Evolutionary conservation across 2,113 vertebrate species (phyloP).

Genomic region (Typhlomys cinereus): DNA sequence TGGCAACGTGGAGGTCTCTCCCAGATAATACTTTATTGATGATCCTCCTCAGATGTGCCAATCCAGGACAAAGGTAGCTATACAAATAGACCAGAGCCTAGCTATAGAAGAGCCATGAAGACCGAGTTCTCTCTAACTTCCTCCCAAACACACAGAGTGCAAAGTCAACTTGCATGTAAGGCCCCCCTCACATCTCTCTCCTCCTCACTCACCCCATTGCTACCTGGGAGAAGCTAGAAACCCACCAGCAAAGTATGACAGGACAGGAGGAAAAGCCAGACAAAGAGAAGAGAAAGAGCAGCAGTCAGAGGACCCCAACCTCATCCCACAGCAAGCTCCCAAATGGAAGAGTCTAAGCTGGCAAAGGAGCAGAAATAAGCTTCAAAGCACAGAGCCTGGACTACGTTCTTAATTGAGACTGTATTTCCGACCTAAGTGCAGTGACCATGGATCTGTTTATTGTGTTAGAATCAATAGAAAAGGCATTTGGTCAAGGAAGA

Average conservation of each 20-base stretch:
- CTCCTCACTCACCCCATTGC: not conserved
- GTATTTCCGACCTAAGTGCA: constrained; percentile 19
- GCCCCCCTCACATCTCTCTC: not conserved
- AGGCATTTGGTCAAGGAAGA: rapidly evolving
- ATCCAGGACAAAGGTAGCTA: not conserved
- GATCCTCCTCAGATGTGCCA: not conserved
- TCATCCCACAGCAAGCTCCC: not conserved
- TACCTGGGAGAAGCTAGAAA: not conserved
- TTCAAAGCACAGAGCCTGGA: not conserved
- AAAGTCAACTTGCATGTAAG: not conserved
- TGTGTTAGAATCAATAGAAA: not conserved
- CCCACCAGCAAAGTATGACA: not conserved
- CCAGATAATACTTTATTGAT: not conserved
- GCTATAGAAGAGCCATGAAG: not conserved
- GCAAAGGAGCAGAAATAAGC: not conserved
- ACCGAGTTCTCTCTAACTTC: not conserved
- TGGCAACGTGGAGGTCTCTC: not conserved
- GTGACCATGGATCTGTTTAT: not conserved
- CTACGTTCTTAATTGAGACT: not conserved
- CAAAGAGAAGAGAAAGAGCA: not conserved
- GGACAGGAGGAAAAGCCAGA: not conserved
- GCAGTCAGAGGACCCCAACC: not conserved
- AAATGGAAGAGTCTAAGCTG: not conserved
- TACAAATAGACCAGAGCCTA: not conserved
- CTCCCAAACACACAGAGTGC: not conserved